Evolutionary conservation across 2,797 vertebrate genomes (phyloP).

Genomic region (Rhincodon typus): DNA sequence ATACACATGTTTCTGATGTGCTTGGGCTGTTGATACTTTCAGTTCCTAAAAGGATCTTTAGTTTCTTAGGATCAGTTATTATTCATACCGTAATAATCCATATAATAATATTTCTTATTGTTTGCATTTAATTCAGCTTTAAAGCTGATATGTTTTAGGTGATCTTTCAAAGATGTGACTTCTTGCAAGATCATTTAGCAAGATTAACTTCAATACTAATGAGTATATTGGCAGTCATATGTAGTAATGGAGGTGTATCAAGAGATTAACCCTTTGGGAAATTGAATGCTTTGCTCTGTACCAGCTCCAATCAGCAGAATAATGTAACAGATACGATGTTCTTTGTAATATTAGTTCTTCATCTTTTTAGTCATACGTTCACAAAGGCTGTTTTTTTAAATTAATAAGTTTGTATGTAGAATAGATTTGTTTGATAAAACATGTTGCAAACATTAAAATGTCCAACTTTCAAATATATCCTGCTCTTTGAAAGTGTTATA

Average conservation of each 20-base stretch:
- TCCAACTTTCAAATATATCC: neutral
- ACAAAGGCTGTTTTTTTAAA: neutral
- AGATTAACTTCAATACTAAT: neutral
- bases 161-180: neutral
- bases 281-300: neutral
- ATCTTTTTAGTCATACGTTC: neutral
- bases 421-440: neutral
- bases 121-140: neutral
- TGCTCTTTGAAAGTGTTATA: neutral
- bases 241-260: neutral
- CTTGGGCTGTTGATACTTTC: neutral
- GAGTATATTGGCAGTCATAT: neutral
- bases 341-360: neutral
- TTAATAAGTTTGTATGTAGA: neutral
- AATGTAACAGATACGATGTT: neutral
- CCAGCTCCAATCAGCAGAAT: neutral
- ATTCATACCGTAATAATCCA: neutral
- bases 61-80: conserved; percentile 4
- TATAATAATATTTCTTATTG: conserved; percentile 1
- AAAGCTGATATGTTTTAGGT: neutral
- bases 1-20: neutral
- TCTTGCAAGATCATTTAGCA: neutral
- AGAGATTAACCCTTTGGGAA: conserved; percentile 14
- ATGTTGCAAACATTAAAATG: neutral
- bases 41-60: neutral